Percentiles rank a stretch among this genome's conserved stretches.
Conservation (phyloP, 1,140 invertebrate species). For the Callitettix versicolor region DNA sequence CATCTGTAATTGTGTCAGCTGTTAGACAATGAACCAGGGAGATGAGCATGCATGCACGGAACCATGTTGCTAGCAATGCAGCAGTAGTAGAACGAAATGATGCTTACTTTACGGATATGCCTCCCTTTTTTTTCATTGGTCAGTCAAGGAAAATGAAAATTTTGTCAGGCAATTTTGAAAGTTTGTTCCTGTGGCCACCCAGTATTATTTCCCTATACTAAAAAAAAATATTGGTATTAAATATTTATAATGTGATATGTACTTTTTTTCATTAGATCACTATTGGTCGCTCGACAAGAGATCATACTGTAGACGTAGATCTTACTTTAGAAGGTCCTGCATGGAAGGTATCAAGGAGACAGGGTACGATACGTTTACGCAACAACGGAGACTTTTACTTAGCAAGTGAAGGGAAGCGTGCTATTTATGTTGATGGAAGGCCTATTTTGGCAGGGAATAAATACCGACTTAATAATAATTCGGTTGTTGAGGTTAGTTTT, state of each 20-base stretch:
- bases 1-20: too few relatives aligned
- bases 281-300: conserved; percentile 79
- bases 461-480: conserved; percentile 82
- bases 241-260: conserved; percentile 17
- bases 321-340: conserved; percentile 83
- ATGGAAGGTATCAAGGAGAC: conserved; percentile 72
- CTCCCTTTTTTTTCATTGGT: too few relatives aligned
- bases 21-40: too few relatives aligned
- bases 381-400: conserved; percentile 92
- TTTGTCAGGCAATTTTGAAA: too few relatives aligned
- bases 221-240: too few relatives aligned
- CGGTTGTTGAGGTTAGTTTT: conserved; percentile 80
- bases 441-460: conserved; percentile 79
- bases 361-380: conserved; percentile 79
- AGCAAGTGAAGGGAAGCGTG: conserved; percentile 87
- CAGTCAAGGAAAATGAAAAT: too few relatives aligned
- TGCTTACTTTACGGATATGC: too few relatives aligned
- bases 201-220: too few relatives aligned
- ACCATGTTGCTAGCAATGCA: too few relatives aligned
- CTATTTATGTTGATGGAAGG: conserved; percentile 87
- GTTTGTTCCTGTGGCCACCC: too few relatives aligned
- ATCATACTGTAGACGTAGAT: conserved; percentile 88
- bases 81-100: too few relatives aligned
- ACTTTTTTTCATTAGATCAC: conserved; percentile 78
- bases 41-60: too few relatives aligned